A percentile compares a stretch with the other conserved stretches of the same genome.
Evolutionary conservation across 2,113 vertebrate genomes (phyloP).

Genomic region (Ammodytes dubius): DNA sequence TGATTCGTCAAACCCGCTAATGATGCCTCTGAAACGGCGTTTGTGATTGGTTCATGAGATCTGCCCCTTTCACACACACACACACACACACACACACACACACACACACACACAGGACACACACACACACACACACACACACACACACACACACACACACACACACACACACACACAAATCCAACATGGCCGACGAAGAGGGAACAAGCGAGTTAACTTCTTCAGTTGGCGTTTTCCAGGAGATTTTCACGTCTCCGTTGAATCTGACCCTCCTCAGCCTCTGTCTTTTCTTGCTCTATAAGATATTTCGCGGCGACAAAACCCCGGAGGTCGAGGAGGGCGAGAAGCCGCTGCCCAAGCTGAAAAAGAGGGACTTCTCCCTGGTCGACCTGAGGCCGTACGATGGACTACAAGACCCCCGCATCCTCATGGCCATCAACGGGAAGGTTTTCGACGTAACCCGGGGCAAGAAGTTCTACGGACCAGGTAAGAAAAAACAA

Average conservation of each 20-base stretch:
- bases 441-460: slow-evolving; percentile 97
- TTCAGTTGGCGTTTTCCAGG: slow-evolving; percentile 87
- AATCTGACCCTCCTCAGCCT: slow-evolving; percentile 93
- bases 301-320: slow-evolving; percentile 92
- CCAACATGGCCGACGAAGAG: slow-evolving; percentile 84
- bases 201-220: slow-evolving; percentile 77
- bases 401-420: slow-evolving; percentile 87
- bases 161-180: neutral
- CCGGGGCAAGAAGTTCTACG: slow-evolving; percentile 94
- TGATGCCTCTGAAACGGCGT: neutral
- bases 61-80: neutral
- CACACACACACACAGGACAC: neutral
- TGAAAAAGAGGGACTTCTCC: slow-evolving; percentile 93
- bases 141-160: neutral
- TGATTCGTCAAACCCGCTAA: slow-evolving; percentile 36
- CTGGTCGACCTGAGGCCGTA: slow-evolving; percentile 87
- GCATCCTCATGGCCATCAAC: slow-evolving; percentile 95
- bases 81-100: slow-evolving; percentile 10
- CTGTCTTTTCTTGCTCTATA: slow-evolving; percentile 93
- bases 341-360: slow-evolving; percentile 85
- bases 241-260: slow-evolving; percentile 93
- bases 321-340: slow-evolving; percentile 76
- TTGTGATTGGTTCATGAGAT: slow-evolving; percentile 55
- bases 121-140: too few species aligned
- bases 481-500: slow-evolving; percentile 86